Evolutionary conservation across 2,797 vertebrate genomes (phyloP), one percentile per base, ranked within the genome.

Genomic region (Ptychobarbus kaznakovi): DNA sequence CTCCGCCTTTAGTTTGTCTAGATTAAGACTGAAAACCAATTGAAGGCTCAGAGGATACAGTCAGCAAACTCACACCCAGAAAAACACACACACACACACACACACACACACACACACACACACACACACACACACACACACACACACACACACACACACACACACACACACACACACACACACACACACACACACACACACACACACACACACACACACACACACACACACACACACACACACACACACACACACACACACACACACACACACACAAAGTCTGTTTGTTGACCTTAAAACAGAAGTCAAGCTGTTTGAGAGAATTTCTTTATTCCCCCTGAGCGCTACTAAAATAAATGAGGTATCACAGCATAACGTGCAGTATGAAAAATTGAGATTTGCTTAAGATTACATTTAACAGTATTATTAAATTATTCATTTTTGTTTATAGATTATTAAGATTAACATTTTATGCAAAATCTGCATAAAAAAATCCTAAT

Each of bases 21-120:
- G 58, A 83, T 83, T 76, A 88, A 70, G 70, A 20, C 25, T 46
- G 20, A 73, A 86, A 79, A 58, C 69, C 53, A 49, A 69, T 72
- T n/a, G 44, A 42, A 28, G 13, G 4, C 25, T 32, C 15, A 38
- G 42, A 40, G 65, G 22, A 49, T 1, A 38, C 44, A 49, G 35
- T 46, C 49, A 56, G 16, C 51, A 80, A 78, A 70, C 42, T 51
- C 58, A 86, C 38, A 73, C 69, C 53, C 53, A 42, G n/a, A 28
- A 78, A 38, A 63, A 6, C 51, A 61, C 25, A 42, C 7, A 74
- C 63, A 56, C 10, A 38, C 9, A 20, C 46, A 53, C 16, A 7
- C 20, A 53, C 13, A 38, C 16, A 82, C 58, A 51, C 25, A 35
- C 9, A 53, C 46, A 58, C 11, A 56, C 13, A 10, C 35, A 44